These are phyloP conservation scores for Falco peregrinus DNA, from an alignment of 2,797 vertebrate genomes.

Conservation along the genomic window DNA sequence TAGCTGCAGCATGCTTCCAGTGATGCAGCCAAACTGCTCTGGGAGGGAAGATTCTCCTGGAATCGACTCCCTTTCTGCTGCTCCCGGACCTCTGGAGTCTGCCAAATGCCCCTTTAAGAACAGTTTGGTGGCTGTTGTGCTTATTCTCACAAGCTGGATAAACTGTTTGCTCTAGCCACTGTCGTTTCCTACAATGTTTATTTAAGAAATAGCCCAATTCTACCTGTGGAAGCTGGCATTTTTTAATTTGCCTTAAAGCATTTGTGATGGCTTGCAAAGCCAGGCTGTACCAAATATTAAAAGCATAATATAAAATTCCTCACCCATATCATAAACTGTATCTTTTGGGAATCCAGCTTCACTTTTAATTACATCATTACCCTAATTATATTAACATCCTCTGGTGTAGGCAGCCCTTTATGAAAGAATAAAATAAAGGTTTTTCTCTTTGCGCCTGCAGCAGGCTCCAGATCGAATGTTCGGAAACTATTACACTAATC, in stretches of 20 bases:
- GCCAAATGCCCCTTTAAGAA: background rate
- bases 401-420: background rate
- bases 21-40: background rate
- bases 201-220: background rate
- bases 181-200: background rate
- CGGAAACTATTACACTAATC: background rate
- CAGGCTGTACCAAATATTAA: background rate
- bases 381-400: constrained; percentile 31
- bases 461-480: background rate
- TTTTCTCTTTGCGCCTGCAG: background rate
- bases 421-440: background rate
- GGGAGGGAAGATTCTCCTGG: background rate
- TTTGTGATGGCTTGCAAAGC: background rate
- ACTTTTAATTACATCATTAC: constrained; percentile 34
- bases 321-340: background rate
- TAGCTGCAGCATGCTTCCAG: background rate
- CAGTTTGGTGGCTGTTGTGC: background rate
- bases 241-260: background rate
- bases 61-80: background rate
- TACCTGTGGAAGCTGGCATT: background rate
- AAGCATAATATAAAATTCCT: background rate
- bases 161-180: background rate
- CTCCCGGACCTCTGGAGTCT: background rate
- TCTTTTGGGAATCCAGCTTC: background rate
- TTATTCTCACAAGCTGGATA: background rate